phyloP scores from a whole-genome alignment of 1,140 invertebrate genomes.

The Helicoverpa zea region DNA sequence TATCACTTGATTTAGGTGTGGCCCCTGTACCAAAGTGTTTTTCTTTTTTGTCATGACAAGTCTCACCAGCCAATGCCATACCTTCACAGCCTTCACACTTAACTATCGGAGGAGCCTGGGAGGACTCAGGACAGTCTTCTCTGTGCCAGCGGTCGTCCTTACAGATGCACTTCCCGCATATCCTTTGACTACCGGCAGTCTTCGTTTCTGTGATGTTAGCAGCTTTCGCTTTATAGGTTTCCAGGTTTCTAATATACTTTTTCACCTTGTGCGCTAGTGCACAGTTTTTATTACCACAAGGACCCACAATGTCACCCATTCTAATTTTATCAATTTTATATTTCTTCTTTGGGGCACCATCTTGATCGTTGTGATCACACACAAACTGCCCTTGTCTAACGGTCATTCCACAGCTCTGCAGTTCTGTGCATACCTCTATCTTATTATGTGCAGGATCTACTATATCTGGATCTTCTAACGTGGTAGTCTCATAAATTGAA shows the following conservation, averaged over 20 bases:
- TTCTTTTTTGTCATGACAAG: constrained; percentile 73
- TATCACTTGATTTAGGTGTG: constrained; percentile 69
- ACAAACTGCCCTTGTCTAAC: constrained; percentile 53
- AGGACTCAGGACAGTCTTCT: constrained; percentile 67
- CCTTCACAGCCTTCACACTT: constrained; percentile 74
- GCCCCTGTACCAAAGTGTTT: constrained; percentile 66
- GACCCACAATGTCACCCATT: constrained; percentile 81
- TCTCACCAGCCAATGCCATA: constrained; percentile 63
- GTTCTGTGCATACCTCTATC: constrained; percentile 79
- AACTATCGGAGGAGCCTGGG: constrained; percentile 50
- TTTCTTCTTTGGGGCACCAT: constrained; percentile 58
- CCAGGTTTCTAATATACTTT: constrained; percentile 78
- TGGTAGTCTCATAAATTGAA: constrained; percentile 79
- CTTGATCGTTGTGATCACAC: constrained; percentile 61
- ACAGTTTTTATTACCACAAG: constrained; percentile 82
- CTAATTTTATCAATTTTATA: constrained; percentile 80
- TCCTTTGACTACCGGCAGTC: constrained; percentile 61
- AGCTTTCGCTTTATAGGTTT: constrained; percentile 74
- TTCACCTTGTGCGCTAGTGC: constrained; percentile 79
- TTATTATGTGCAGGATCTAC: constrained; percentile 65
- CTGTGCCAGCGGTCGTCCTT: constrained; percentile 81
- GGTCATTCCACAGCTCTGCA: constrained; percentile 72
- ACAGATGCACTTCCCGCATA: constrained; percentile 79
- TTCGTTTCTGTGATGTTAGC: constrained; percentile 63
- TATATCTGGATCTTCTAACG: constrained; percentile 77